A percentile compares a stretch with the other conserved stretches of the same genome.
Evolutionary conservation across 2,888 invertebrate genomes (phyloP).

Genomic region (Cyclophora punctaria): DNA sequence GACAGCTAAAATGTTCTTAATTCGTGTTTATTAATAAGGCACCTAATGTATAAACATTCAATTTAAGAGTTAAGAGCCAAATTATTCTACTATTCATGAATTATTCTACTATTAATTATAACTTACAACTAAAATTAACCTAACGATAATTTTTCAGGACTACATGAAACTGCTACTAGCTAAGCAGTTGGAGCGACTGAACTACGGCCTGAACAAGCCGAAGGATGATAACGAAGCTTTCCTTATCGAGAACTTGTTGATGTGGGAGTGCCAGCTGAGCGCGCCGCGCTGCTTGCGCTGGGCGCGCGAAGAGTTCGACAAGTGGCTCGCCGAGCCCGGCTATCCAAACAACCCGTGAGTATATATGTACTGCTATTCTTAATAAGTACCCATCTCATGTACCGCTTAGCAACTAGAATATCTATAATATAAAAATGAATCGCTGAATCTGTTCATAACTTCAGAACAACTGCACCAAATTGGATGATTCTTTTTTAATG

Average conservation of each 20-base stretch:
- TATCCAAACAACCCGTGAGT: slow-evolving; percentile 62
- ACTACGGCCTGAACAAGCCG: slow-evolving; percentile 61
- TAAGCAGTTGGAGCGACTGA: slow-evolving; percentile 62
- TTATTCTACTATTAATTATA: too few species aligned
- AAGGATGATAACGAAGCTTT: slow-evolving; percentile 75
- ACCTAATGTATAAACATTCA: too few species aligned
- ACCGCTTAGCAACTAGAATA: too few species aligned
- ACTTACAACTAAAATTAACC: too few species aligned
- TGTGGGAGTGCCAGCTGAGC: slow-evolving; percentile 76
- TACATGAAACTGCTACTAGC: slow-evolving; percentile 56
- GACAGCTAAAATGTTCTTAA: too few species aligned
- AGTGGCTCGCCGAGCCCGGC: slow-evolving; percentile 41
- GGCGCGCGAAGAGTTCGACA: slow-evolving; percentile 58
- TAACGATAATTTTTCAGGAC: slow-evolving; percentile 36
- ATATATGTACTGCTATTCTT: background rate
- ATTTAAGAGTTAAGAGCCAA: too few species aligned
- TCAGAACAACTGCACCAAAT: too few species aligned
- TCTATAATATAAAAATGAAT: too few species aligned
- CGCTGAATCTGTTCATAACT: too few species aligned
- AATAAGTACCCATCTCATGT: background rate
- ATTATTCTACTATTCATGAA: too few species aligned
- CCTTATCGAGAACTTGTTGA: slow-evolving; percentile 71
- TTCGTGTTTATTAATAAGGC: too few species aligned
- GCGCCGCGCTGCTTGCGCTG: slow-evolving; percentile 71
- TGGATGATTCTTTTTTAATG: too few species aligned